phyloP scores from a whole-genome alignment of 2,113 vertebrate species.

The Syngnathus floridae region DNA sequence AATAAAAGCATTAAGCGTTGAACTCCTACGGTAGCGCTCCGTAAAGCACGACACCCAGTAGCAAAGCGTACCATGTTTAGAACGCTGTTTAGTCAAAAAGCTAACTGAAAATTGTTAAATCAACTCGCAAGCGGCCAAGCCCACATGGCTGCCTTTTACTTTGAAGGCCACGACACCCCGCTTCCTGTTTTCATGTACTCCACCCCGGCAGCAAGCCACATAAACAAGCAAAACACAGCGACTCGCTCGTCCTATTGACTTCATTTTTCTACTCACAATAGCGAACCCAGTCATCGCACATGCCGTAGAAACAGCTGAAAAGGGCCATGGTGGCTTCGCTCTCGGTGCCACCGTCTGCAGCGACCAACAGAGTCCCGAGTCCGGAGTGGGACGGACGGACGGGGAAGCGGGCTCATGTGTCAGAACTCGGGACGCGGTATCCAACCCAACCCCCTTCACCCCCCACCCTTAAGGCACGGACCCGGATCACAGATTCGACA shows the following conservation, averaged over 20 bases:
- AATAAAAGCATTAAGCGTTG: conserved; percentile 6
- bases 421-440: conserved; percentile 44
- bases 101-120: not conserved
- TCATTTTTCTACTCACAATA: conserved; percentile 60
- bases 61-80: too few species aligned
- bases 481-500: too few species aligned
- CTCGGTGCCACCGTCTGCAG: not conserved
- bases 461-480: too few species aligned
- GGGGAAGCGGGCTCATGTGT: not conserved
- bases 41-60: too few species aligned
- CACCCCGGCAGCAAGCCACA: not conserved
- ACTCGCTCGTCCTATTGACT: not conserved
- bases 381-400: not conserved
- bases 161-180: not conserved
- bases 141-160: conserved; percentile 18
- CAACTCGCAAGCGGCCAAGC: not conserved
- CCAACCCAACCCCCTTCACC: conserved; percentile 26
- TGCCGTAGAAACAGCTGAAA: conserved; percentile 42
- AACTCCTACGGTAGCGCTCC: not conserved
- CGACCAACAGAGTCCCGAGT: not conserved
- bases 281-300: conserved; percentile 64
- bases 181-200: conserved; percentile 9
- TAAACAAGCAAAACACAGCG: conserved; percentile 20
- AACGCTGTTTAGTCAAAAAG: not conserved
- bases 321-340: conserved; percentile 32